Evolutionary conservation across 2,113 vertebrate genomes (phyloP).

Genomic region (Plectropomus leopardus): DNA sequence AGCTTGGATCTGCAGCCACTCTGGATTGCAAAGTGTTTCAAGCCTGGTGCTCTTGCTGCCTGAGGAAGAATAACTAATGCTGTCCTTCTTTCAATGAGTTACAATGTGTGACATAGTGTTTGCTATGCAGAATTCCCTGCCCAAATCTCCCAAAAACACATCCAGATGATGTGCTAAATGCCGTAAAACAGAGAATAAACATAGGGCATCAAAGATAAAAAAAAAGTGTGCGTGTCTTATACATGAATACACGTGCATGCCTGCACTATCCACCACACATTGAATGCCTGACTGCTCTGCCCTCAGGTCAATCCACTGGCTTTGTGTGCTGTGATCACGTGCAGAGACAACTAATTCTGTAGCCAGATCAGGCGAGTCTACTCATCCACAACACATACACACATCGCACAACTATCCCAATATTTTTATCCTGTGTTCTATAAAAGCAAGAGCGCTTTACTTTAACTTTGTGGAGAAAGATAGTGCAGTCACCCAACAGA

Average conservation of each 20-base stretch:
- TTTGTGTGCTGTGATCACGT: conserved; percentile 56
- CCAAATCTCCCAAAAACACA: neutral
- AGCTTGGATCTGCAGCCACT: neutral
- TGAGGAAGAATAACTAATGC: neutral
- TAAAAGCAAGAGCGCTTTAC: neutral
- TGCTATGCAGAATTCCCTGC: neutral
- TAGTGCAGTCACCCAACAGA: neutral
- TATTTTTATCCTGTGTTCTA: neutral
- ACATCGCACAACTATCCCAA: conserved; percentile 12
- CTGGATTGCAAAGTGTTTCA: neutral
- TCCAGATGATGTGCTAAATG: neutral
- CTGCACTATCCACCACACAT: conserved; percentile 28
- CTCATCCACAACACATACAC: conserved; percentile 17
- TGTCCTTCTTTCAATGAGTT: neutral
- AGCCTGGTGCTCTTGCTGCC: neutral
- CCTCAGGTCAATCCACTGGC: conserved; percentile 46
- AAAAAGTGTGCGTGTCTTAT: neutral
- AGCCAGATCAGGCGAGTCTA: neutral
- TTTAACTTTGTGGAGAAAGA: neutral
- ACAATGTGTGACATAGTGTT: neutral
- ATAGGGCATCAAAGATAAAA: neutral
- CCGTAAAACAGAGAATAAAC: neutral
- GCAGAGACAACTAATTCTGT: conserved; percentile 28
- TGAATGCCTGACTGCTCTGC: conserved; percentile 48
- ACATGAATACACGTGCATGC: conserved; percentile 39